A percentile compares a stretch with the other conserved stretches of the same genome.
Conservation (phyloP, 2,888 invertebrate species). For the Oscheius myriophilus region DNA sequence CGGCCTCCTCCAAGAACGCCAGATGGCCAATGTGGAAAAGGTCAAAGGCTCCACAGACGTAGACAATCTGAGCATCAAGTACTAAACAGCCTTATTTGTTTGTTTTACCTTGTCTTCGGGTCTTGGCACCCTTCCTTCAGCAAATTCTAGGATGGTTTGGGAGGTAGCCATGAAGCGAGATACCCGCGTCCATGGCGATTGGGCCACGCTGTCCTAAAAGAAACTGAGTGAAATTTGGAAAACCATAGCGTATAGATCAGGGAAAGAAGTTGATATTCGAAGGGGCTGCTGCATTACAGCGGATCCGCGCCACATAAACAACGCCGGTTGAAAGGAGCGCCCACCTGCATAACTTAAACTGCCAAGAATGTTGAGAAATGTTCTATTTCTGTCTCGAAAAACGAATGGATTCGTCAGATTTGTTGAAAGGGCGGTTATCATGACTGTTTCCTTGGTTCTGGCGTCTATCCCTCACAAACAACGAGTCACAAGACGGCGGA, state of each 20-base stretch:
- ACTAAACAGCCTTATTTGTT: not conserved
- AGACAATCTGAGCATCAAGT: conserved; percentile 79
- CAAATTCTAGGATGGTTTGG: conserved; percentile 85
- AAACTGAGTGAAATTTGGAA: not conserved
- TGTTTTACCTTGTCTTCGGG: conserved; percentile 55
- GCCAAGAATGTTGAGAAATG: too few relatives aligned
- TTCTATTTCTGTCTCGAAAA: too few relatives aligned
- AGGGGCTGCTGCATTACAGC: conserved; percentile 8
- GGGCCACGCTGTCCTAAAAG: conserved; percentile 82
- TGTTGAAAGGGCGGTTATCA: too few relatives aligned
- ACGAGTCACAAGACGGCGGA: too few relatives aligned
- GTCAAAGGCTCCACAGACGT: conserved; percentile 97
- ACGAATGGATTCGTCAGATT: too few relatives aligned
- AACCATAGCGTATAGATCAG: too few relatives aligned
- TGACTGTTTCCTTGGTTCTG: too few relatives aligned
- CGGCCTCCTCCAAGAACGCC: conserved; percentile 90
- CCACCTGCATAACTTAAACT: not conserved
- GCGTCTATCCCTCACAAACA: too few relatives aligned
- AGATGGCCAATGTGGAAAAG: conserved; percentile 97
- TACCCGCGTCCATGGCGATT: conserved; percentile 91
- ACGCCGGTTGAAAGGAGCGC: conserved; percentile 9
- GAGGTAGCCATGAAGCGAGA: conserved; percentile 96
- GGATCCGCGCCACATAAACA: conserved; percentile 15
- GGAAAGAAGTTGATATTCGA: not conserved
- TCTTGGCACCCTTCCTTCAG: conserved; percentile 63